These are phyloP conservation scores for Lypha dubia DNA, from an alignment of 2,888 invertebrate species.

Conservation along the genomic window DNA sequence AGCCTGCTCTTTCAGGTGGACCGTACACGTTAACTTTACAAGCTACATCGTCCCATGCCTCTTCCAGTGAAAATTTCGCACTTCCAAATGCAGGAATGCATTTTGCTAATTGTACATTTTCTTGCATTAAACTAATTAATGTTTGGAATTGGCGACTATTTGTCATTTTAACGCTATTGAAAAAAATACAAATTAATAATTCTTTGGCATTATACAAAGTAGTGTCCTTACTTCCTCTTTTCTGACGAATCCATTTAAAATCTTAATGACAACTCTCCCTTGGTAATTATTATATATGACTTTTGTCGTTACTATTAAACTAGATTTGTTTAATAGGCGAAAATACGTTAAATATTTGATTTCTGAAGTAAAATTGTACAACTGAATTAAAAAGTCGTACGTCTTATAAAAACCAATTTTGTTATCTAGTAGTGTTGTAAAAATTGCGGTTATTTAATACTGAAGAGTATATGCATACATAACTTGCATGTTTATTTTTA, in stretches of 20 bases:
- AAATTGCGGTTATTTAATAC: background rate
- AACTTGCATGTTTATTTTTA: too few relatives aligned
- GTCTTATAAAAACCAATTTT: background rate
- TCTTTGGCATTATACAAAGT: background rate
- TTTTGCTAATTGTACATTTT: constrained; percentile 25
- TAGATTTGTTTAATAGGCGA: background rate
- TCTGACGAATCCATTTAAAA: constrained; percentile 35
- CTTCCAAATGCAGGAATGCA: background rate
- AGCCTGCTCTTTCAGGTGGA: constrained; percentile 44
- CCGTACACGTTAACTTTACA: constrained; percentile 33
- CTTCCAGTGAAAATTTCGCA: constrained; percentile 1
- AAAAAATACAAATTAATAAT: background rate
- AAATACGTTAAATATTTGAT: background rate
- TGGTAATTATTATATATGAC: background rate
- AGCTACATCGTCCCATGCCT: constrained; percentile 46
- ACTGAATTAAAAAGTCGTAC: background rate
- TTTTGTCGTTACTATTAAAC: background rate
- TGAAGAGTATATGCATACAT: background rate
- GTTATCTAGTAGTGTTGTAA: background rate
- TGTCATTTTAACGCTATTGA: constrained; percentile 38
- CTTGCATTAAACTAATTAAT: constrained; percentile 26
- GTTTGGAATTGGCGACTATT: constrained; percentile 49
- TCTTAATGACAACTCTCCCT: background rate
- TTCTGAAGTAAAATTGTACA: background rate
- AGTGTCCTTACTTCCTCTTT: constrained; percentile 18